Evolutionary conservation across 2,113 vertebrate species (phyloP).

Genomic region (Tautogolabrus adspersus): DNA sequence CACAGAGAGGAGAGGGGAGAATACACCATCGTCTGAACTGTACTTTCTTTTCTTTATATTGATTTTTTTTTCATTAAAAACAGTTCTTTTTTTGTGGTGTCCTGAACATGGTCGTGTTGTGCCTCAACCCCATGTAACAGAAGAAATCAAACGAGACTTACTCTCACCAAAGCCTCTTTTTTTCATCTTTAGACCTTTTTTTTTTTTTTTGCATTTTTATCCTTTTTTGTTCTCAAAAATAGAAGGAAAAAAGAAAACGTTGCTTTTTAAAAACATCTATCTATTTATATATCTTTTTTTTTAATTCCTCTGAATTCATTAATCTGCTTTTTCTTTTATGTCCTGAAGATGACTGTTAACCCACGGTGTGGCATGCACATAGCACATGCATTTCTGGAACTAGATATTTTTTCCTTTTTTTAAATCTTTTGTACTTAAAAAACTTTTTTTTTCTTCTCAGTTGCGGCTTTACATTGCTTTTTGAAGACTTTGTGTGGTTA

Average conservation of each 20-base stretch:
- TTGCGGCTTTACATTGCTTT: constrained; percentile 85
- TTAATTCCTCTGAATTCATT: constrained; percentile 78
- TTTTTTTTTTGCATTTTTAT: constrained; percentile 72
- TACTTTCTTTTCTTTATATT: constrained; percentile 62
- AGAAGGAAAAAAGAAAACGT: constrained; percentile 88
- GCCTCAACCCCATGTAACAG: constrained; percentile 81
- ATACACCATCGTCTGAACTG: constrained; percentile 79
- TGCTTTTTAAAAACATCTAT: constrained; percentile 87
- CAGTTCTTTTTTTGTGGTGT: constrained; percentile 78
- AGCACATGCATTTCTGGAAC: constrained; percentile 89
- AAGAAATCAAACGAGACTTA: constrained; percentile 77
- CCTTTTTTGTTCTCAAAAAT: constrained; percentile 91
- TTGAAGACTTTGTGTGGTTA: constrained; percentile 80
- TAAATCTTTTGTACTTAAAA: constrained; percentile 79
- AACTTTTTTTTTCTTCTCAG: constrained; percentile 72
- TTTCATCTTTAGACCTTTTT: constrained; percentile 81
- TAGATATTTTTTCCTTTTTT: constrained; percentile 81
- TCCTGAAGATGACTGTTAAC: constrained; percentile 88
- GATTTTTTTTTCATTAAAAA: constrained; percentile 69
- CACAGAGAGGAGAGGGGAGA: constrained; percentile 72
- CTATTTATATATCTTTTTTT: constrained; percentile 77
- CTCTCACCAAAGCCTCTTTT: constrained; percentile 81
- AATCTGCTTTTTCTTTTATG: constrained; percentile 81
- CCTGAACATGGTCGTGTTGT: constrained; percentile 81
- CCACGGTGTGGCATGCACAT: constrained; percentile 89